Base-by-base conservation (phyloP, 2,797 vertebrate genomes). In the Ambastaia sidthimunki region DNA sequence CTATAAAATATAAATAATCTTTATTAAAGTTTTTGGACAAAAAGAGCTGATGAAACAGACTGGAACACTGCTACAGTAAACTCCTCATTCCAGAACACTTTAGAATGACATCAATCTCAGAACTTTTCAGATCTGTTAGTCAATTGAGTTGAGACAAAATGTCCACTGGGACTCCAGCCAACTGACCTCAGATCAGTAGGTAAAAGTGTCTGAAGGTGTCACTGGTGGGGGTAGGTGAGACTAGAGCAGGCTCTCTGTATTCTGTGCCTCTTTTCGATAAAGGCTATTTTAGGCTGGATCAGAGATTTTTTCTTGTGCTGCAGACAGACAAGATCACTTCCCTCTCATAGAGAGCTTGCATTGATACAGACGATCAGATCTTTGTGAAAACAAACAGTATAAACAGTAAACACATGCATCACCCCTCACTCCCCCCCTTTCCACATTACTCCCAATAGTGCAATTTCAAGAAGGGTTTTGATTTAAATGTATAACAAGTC, bases 381-480 rank as follows among this genome's bases (percentile, higher is more conserved):
- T 74, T 80, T 50, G 44, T 31, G 66, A 68, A 59, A 74, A 85
- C 75, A 57, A 76, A 77, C 60, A 48, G 37, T 80, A 83, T 74
- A 80, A 76, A 80, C 67, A 65, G 83, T 69, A 78, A 54, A 85
- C 68, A 75, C 63, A 83, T 81, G 72, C 44, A 41, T 47, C 76
- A 71, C 59, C 62, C 57, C 71, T 52, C 71, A 62, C 44, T 44
- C 55, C 25, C 63, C 71, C 73, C 71, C 55, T 23, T 44, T 57
- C 73, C 65, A 52, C 62, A 76, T 76, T 71, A 63, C 57, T 78
- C 68, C 44, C 82, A 74, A 79, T 86, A 97, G 97, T 98, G 97
- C 97, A 97, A 97, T 94, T 95, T 96, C 91, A 89, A 90, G 87
- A 91, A 91, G 78, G 90, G 83, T 89, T 90, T 90, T 90, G 85